These are phyloP conservation scores for Rattus rattus DNA, from an alignment of 2,113 vertebrate species.

Conservation along the genomic window DNA sequence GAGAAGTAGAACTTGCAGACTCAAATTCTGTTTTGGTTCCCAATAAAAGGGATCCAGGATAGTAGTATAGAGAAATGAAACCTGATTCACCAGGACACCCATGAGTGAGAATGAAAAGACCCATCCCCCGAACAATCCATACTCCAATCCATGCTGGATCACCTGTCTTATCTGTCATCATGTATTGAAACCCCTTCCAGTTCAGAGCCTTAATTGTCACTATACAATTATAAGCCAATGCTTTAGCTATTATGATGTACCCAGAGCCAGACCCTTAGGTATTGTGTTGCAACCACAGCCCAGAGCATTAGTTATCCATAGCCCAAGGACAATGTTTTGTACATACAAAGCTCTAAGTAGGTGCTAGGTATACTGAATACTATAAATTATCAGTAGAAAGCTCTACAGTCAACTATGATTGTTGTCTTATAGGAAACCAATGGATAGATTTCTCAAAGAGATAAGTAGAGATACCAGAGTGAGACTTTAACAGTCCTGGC, in stretches of 20 bases:
- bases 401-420: background rate
- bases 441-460: constrained; percentile 27
- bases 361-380: background rate
- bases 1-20: background rate
- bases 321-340: background rate
- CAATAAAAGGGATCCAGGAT: background rate
- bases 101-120: background rate
- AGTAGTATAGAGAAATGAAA: background rate
- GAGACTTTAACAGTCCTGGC: too few relatives aligned
- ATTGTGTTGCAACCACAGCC: background rate
- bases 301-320: background rate
- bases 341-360: background rate
- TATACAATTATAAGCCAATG: background rate
- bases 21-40: background rate
- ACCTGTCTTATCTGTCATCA: background rate
- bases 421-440: background rate
- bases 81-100: background rate
- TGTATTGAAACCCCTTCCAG: background rate
- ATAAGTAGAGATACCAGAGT: background rate
- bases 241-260: background rate
- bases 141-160: background rate
- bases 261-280: background rate
- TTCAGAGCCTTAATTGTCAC: background rate
- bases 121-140: background rate
- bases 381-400: constrained; percentile 9